These are phyloP conservation scores for Drosophila chauvacae DNA, from an alignment of 1,140 invertebrate species.

Conservation along the genomic window DNA sequence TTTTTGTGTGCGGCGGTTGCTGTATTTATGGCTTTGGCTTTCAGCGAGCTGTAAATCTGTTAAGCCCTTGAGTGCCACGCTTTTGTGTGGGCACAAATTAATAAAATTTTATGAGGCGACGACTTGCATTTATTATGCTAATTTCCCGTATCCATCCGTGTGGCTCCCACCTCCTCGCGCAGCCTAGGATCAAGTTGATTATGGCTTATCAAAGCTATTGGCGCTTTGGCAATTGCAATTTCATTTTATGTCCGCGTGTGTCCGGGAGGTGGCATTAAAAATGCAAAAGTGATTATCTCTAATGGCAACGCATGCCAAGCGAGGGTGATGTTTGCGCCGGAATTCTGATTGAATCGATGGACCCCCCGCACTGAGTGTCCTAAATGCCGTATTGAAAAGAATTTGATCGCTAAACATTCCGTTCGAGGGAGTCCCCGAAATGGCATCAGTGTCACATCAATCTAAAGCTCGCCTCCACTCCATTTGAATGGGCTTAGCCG, in stretches of 20 bases:
- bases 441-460: slow-evolving; percentile 34
- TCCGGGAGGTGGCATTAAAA: slow-evolving; percentile 54
- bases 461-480: slow-evolving; percentile 14
- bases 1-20: slow-evolving; percentile 19
- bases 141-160: slow-evolving; percentile 45
- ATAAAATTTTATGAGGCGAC: slow-evolving; percentile 75
- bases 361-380: neutral
- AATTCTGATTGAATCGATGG: slow-evolving; percentile 55
- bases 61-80: slow-evolving; percentile 71
- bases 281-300: slow-evolving; percentile 77
- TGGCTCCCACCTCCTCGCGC: neutral
- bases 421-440: slow-evolving; percentile 23
- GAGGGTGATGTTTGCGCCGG: slow-evolving; percentile 33
- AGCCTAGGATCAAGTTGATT: slow-evolving; percentile 45
- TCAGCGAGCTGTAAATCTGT: slow-evolving; percentile 70
- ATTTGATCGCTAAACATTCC: slow-evolving; percentile 42
- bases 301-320: slow-evolving; percentile 60
- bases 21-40: slow-evolving; percentile 65
- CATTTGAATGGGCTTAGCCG: slow-evolving; percentile 34
- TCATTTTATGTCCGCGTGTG: slow-evolving; percentile 55
- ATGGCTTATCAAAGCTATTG: slow-evolving; percentile 72
- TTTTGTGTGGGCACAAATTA: slow-evolving; percentile 55
- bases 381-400: slow-evolving; percentile 22
- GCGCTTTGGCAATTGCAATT: slow-evolving; percentile 66
- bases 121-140: slow-evolving; percentile 71